Evolutionary conservation across 1,140 invertebrate genomes (phyloP).

Genomic region (Ostrea edulis): DNA sequence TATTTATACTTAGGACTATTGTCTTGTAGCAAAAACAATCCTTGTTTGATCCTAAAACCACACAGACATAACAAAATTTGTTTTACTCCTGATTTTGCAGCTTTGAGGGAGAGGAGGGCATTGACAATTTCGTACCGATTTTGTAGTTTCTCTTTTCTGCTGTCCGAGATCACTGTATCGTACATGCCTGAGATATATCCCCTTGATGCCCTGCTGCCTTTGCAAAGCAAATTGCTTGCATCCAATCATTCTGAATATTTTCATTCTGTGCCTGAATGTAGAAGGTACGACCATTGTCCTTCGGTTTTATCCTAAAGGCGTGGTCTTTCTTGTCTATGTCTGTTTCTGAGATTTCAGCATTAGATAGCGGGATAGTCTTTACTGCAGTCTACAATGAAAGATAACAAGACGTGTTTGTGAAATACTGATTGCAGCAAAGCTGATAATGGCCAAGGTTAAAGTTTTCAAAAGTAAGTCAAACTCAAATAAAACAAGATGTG

Average conservation of each 20-base stretch:
- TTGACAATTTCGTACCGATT: too few relatives aligned
- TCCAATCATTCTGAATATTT: constrained; percentile 75
- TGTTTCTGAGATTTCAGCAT: constrained; percentile 76
- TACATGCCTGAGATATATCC: constrained; percentile 75
- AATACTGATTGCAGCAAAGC: background rate
- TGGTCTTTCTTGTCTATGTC: constrained; percentile 75
- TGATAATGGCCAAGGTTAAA: too few relatives aligned
- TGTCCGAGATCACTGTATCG: constrained; percentile 68
- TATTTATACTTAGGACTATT: too few relatives aligned
- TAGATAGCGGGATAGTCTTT: constrained; percentile 73
- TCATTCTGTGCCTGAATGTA: constrained; percentile 77
- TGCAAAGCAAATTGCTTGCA: constrained; percentile 79
- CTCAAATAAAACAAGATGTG: too few relatives aligned
- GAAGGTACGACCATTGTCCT: constrained; percentile 73
- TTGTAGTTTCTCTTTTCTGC: background rate
- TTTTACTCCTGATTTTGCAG: too few relatives aligned
- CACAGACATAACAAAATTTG: too few relatives aligned
- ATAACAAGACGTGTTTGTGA: constrained; percentile 43
- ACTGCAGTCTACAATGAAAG: constrained; percentile 65
- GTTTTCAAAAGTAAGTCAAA: too few relatives aligned
- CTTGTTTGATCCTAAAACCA: too few relatives aligned
- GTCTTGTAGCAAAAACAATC: too few relatives aligned
- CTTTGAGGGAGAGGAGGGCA: too few relatives aligned
- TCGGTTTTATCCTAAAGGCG: constrained; percentile 76
- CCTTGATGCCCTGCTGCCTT: constrained; percentile 74